Evolutionary conservation across 2,113 vertebrate species (phyloP), one percentile per base, ranked within the genome.

Genomic region (Coreoperca whiteheadi): DNA sequence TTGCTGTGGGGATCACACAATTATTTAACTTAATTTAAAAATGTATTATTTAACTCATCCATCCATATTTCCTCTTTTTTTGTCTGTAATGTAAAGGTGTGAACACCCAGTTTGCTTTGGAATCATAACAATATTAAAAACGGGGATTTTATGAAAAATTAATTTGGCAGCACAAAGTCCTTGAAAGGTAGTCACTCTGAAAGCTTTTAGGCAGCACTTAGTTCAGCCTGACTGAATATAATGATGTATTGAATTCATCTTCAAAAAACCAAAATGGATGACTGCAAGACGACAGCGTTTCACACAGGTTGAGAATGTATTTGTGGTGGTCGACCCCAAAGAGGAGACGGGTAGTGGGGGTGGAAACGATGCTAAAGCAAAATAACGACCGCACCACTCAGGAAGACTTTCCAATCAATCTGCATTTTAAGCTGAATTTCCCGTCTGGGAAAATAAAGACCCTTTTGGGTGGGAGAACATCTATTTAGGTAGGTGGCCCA

Each of bases 191-290:
- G 53, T n/a, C 6, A 18, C 43, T 69, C 30, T 53, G 46, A 80
- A 74, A 85, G 85, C 85, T 87, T 74, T 57, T 50, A 85, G 84
- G 18, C 43, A 30, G 67, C 51, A 65, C 64, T 90, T 72, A 74
- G 76, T 81, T 83, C 79, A 77, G 63, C 72, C 46, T 20, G 71
- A 48, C 48, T 79, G 70, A 69, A 69, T 65, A 41, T 71, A 67
- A 79, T 53, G 41, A 73, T 64, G 41, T 28, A 56, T 12, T 43
- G 48, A 75, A 79, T 78, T 67, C 20, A 57, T 39, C 8, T 56
- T 68, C 11, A 54, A 60, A 71, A 18, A 32, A 11, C 18, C 14
- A 53, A 87, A 79, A 77, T 20, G 46, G 34, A 78, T 54, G 65
- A 86, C 46, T 21, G 53, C 50, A 76, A 54, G 21, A 74, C 4